These are phyloP conservation scores for Oncorhynchus keta DNA, from an alignment of 2,113 vertebrate species.

Conservation along the genomic window DNA sequence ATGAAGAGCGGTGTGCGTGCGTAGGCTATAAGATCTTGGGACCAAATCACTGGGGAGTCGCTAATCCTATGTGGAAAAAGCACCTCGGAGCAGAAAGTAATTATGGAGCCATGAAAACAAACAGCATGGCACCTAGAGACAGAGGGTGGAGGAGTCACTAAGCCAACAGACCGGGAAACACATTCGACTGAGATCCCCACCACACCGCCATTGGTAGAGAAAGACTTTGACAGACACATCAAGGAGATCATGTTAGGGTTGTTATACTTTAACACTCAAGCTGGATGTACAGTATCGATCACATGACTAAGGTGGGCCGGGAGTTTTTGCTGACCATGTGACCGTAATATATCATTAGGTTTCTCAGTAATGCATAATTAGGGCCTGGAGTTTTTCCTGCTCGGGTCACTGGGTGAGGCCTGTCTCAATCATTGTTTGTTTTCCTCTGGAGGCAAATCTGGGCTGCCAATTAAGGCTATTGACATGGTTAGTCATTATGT, in stretches of 20 bases:
- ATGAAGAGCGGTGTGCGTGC: not conserved
- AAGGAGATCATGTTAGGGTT: not conserved
- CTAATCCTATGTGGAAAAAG: slow-evolving; percentile 42
- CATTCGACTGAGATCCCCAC: slow-evolving; percentile 51
- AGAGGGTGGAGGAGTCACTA: not conserved
- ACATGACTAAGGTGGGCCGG: not conserved
- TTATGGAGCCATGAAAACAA: slow-evolving; percentile 43
- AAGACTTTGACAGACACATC: not conserved
- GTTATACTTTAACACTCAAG: not conserved
- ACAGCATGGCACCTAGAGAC: slow-evolving; percentile 29
- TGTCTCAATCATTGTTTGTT: not conserved
- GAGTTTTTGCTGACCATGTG: too few species aligned
- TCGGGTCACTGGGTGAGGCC: not conserved
- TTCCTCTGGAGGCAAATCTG: not conserved
- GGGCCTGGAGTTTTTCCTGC: too few species aligned
- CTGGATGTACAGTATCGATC: not conserved
- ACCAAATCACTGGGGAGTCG: slow-evolving; percentile 37
- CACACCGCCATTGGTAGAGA: not conserved
- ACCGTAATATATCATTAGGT: too few species aligned
- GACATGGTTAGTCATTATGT: not conserved
- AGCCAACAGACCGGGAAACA: slow-evolving; percentile 39
- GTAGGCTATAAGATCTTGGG: slow-evolving; percentile 10
- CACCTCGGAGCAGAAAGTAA: slow-evolving; percentile 32
- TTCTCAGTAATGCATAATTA: too few species aligned
- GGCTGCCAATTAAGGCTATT: not conserved